These are phyloP conservation scores for Tenualosa thibaudeaui DNA, from an alignment of 2,797 vertebrate genomes.

Conservation along the genomic window DNA sequence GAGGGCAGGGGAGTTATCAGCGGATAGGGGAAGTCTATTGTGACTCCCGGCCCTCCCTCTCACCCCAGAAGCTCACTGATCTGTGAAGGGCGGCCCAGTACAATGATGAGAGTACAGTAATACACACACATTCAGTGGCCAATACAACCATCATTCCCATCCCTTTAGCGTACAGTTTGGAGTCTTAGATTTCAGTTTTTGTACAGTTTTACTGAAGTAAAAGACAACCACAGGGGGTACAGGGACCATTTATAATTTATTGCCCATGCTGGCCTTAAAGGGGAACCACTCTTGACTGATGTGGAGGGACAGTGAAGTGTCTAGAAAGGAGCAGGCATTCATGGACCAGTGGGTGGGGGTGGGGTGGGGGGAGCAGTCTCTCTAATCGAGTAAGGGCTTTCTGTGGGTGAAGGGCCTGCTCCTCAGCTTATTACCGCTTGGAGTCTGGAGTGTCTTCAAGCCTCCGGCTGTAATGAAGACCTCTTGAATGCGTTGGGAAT, in stretches of 20 bases:
- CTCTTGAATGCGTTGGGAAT: constrained; percentile 53
- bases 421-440: constrained; percentile 53
- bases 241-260: not conserved
- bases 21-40: not conserved
- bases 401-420: constrained; percentile 44
- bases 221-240: not conserved
- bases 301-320: not conserved
- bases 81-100: constrained; percentile 13
- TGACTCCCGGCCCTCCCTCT: not conserved
- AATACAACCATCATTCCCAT: not conserved
- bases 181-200: not conserved
- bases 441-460: constrained; percentile 55
- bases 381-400: constrained; percentile 51
- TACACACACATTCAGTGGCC: not conserved
- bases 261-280: not conserved
- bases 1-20: not conserved
- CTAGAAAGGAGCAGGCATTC: constrained; percentile 44
- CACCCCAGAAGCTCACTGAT: not conserved
- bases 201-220: not conserved
- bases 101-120: not conserved
- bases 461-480: constrained; percentile 59
- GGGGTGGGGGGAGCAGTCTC: constrained; percentile 1
- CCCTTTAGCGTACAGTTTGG: not conserved
- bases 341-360: no score
- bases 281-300: not conserved